Evolutionary conservation across 2,113 vertebrate species (phyloP).

Genomic region (Phainopepla nitens): DNA sequence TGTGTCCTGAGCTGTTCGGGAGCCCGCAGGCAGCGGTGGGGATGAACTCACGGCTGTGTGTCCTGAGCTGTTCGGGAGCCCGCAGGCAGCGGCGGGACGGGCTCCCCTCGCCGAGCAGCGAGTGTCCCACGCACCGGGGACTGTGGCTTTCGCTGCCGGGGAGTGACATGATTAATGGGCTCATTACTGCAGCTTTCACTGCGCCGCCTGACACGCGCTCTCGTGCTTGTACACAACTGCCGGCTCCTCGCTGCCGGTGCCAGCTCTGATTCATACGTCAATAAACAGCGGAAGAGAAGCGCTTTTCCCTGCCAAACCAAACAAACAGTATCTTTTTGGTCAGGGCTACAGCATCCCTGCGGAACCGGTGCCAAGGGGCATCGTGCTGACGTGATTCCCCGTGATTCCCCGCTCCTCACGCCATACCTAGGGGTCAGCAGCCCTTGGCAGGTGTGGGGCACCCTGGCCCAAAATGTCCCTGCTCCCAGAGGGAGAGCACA

Average conservation of each 20-base stretch:
- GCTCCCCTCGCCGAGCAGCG: not conserved
- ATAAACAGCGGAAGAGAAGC: constrained; percentile 36
- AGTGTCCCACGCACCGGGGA: not conserved
- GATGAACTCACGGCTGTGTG: too few species aligned
- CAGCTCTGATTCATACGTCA: constrained; percentile 56
- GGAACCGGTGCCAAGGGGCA: not conserved
- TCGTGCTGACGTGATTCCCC: rapidly evolving
- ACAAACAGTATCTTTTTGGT: constrained; percentile 6
- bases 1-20: rapidly evolving
- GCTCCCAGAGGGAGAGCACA: rapidly evolving
- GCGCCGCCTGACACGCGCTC: constrained; percentile 12
- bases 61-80: too few species aligned
- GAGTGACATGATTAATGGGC: constrained; percentile 20
- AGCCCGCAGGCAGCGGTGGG: not conserved
- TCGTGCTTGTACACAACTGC: not conserved
- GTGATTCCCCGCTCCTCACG: rapidly evolving
- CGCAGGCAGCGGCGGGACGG: not conserved
- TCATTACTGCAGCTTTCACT: constrained; percentile 36
- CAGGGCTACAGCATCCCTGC: not conserved
- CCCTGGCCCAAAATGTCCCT: rapidly evolving
- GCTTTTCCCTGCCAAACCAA: constrained; percentile 13
- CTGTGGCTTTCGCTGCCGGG: not conserved
- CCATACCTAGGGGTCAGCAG: rapidly evolving
- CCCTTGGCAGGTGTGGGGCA: rapidly evolving
- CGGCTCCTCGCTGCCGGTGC: not conserved